phyloP scores from a whole-genome alignment of 2,113 vertebrate species.

The Gymnarchus niloticus region DNA sequence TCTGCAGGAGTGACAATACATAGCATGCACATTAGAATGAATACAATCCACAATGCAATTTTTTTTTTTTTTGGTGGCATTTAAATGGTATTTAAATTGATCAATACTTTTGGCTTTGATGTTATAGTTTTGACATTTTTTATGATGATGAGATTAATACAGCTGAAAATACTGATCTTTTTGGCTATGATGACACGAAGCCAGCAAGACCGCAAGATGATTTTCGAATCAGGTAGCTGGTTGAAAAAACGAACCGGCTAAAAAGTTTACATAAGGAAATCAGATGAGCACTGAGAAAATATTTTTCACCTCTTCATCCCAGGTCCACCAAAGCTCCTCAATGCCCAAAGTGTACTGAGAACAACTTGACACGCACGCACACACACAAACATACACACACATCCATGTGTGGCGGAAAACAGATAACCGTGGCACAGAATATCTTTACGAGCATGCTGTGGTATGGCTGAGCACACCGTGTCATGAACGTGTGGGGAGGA shows the following conservation, averaged over 20 bases:
- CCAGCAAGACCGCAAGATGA: background rate
- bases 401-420: too few relatives aligned
- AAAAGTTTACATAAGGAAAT: background rate
- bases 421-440: too few relatives aligned
- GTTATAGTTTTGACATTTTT: too few relatives aligned
- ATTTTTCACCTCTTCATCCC: background rate
- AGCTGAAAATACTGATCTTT: background rate
- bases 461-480: too few relatives aligned
- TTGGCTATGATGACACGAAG: background rate
- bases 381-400: too few relatives aligned
- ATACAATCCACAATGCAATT: background rate
- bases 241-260: background rate
- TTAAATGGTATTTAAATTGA: background rate
- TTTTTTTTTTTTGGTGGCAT: background rate
- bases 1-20: constrained; percentile 53
- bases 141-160: background rate
- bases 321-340: background rate
- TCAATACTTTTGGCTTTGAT: background rate
- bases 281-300: background rate
- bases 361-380: too few relatives aligned
- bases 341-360: too few relatives aligned
- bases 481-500: too few relatives aligned
- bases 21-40: background rate
- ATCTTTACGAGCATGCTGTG: too few relatives aligned
- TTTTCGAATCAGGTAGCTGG: background rate